Conservation (phyloP, 2,113 vertebrate genomes). For the Sardina pilchardus region DNA sequence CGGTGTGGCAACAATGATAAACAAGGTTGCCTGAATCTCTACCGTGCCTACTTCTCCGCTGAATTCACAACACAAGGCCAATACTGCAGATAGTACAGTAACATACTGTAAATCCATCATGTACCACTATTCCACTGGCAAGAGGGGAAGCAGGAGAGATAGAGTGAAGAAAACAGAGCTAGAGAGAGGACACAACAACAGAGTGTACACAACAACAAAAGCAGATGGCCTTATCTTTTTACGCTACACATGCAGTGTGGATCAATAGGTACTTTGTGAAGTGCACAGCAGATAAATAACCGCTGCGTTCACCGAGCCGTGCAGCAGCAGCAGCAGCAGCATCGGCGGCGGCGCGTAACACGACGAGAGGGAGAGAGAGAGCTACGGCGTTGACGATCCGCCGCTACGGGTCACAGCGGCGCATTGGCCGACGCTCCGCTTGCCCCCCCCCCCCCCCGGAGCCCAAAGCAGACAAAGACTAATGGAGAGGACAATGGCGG, state of each 20-base stretch:
- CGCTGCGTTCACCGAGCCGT: not conserved
- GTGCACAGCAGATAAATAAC: not conserved
- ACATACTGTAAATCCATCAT: not conserved
- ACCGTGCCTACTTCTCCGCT: not conserved
- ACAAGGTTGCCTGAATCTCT: not conserved
- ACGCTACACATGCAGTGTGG: not conserved
- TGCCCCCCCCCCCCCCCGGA: not conserved
- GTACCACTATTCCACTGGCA: not conserved
- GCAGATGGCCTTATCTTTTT: constrained; percentile 11
- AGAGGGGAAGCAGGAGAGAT: not conserved
- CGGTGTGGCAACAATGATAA: not conserved
- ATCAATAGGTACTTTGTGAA: constrained; percentile 13
- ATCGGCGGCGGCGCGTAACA: not conserved
- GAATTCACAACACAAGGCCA: not conserved
- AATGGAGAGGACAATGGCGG: constrained; percentile 33
- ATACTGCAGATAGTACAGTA: not conserved
- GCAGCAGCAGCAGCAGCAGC: too few relatives aligned
- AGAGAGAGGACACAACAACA: not conserved
- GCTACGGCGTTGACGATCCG: not conserved
- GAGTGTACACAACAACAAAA: not conserved
- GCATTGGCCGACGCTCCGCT: not conserved
- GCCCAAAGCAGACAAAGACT: constrained; percentile 45
- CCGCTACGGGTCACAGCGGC: constrained; percentile 26
- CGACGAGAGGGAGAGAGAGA: not conserved
- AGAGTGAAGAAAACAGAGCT: not conserved